Percentiles rank a stretch among this genome's conserved stretches.
Evolutionary conservation across 2,113 vertebrate species (phyloP).

Genomic region (Nannospalax galili): DNA sequence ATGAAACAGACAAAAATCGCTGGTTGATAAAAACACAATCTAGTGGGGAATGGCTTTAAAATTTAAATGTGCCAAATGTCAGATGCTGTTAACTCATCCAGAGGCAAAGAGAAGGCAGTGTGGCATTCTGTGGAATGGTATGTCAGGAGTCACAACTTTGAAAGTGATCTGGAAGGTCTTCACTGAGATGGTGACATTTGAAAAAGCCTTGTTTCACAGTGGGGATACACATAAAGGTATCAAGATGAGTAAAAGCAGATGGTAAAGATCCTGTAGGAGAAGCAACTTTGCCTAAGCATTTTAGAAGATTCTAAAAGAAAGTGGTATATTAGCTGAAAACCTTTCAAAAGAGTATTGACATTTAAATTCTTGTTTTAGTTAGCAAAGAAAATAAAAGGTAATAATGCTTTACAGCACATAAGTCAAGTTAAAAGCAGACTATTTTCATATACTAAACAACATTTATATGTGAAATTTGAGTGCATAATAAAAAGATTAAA

Average conservation of each 20-base stretch:
- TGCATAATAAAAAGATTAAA: neutral
- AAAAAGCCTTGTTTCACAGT: neutral
- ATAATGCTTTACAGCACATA: neutral
- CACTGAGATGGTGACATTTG: neutral
- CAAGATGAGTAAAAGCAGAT: neutral
- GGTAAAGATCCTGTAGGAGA: no score
- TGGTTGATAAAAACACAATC: neutral
- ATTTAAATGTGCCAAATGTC: neutral
- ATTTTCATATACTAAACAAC: neutral
- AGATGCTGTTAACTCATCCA: neutral
- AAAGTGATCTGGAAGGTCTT: neutral
- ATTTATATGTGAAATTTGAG: neutral
- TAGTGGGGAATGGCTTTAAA: neutral
- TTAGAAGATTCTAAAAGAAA: neutral
- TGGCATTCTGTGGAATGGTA: neutral
- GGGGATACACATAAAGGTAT: neutral
- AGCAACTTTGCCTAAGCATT: neutral
- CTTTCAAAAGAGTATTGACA: neutral
- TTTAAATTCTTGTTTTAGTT: neutral
- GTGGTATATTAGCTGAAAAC: neutral
- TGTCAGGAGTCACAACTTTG: neutral
- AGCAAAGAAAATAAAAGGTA: neutral
- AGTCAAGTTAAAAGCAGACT: neutral
- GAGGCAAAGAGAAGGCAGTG: neutral
- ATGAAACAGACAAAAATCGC: neutral